phyloP scores from a whole-genome alignment of 1,140 invertebrate genomes.

The Sipha flava region DNA sequence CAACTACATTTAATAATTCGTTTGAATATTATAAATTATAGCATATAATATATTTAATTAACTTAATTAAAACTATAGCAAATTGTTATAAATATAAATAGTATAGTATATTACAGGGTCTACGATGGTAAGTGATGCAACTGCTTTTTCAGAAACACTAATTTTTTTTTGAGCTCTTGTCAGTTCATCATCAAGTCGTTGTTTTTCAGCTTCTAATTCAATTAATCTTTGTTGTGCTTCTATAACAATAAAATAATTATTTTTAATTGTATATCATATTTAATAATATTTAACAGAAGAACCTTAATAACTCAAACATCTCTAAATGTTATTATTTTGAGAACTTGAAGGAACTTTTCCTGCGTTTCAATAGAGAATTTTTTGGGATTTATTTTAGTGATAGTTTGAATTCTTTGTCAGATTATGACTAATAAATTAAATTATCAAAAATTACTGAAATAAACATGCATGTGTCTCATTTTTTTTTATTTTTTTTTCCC shows the following conservation, averaged over 20 bases:
- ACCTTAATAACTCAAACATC: too few relatives aligned
- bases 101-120: slow-evolving; percentile 45
- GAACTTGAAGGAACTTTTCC: too few relatives aligned
- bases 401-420: too few relatives aligned
- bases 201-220: slow-evolving; percentile 59
- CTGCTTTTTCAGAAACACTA: slow-evolving; percentile 54
- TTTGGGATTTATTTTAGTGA: too few relatives aligned
- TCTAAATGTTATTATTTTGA: too few relatives aligned
- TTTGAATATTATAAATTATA: slow-evolving; percentile 35
- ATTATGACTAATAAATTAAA: too few relatives aligned
- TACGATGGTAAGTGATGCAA: slow-evolving; percentile 56
- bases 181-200: slow-evolving; percentile 57
- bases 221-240: slow-evolving; percentile 57
- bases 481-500: too few relatives aligned
- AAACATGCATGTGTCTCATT: too few relatives aligned
- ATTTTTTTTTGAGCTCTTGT: slow-evolving; percentile 57
- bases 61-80: slow-evolving; percentile 39
- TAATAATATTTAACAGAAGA: too few relatives aligned
- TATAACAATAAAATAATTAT: slow-evolving; percentile 40
- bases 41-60: slow-evolving; percentile 34
- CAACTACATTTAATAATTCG: background rate
- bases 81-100: background rate
- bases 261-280: background rate
- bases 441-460: too few relatives aligned
- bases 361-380: too few relatives aligned